Evolutionary conservation across 2,113 vertebrate species (phyloP).

Genomic region (human (Homo sapiens)): DNA sequence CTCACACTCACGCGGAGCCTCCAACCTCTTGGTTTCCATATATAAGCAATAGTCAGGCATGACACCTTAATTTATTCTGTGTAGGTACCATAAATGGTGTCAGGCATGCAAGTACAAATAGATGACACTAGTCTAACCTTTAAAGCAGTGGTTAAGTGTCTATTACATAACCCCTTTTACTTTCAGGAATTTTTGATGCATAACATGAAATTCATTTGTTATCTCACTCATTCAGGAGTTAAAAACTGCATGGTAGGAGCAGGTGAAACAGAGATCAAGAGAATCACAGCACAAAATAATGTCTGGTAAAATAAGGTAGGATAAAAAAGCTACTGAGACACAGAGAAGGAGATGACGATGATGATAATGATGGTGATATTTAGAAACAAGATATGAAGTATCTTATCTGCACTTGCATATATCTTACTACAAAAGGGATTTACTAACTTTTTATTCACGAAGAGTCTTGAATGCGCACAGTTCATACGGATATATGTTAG

Average conservation of each 20-base stretch:
- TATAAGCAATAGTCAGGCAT: not conserved
- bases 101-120: not conserved
- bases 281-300: not conserved
- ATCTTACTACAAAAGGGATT: not conserved
- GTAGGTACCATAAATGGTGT: not conserved
- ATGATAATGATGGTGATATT: not conserved
- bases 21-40: not conserved
- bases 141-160: not conserved
- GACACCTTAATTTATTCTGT: not conserved
- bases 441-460: not conserved
- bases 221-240: not conserved
- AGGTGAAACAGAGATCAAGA: not conserved
- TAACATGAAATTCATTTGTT: not conserved
- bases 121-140: not conserved
- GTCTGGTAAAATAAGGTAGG: not conserved
- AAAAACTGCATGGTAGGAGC: not conserved
- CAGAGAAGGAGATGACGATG: not conserved
- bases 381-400: not conserved
- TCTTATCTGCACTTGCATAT: not conserved
- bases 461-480: not conserved
- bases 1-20: not conserved
- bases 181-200: not conserved
- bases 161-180: not conserved
- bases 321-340: not conserved
- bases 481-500: not conserved